These are phyloP conservation scores for Chironomus striatipennis DNA, from an alignment of 1,140 invertebrate species.

Conservation along the genomic window DNA sequence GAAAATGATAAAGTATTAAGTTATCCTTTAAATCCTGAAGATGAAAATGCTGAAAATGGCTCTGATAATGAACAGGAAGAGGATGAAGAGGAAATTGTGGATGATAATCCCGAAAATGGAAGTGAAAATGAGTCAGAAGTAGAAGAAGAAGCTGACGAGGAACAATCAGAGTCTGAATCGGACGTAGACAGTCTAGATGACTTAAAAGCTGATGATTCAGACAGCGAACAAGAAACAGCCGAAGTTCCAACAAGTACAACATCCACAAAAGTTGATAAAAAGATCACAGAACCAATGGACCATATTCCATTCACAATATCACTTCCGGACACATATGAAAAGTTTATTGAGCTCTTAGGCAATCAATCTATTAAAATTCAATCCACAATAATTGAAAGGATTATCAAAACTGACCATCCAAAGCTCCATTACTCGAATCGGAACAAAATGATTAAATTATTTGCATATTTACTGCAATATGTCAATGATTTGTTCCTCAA, in stretches of 20 bases:
- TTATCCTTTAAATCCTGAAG: slow-evolving; percentile 32
- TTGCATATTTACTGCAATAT: slow-evolving; percentile 64
- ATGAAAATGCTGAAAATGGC: slow-evolving; percentile 30
- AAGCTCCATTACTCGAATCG: slow-evolving; percentile 67
- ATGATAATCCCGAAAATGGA: slow-evolving; percentile 31
- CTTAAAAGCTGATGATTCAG: slow-evolving; percentile 39
- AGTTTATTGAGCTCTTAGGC: slow-evolving; percentile 54
- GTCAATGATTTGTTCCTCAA: slow-evolving; percentile 53
- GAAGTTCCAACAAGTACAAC: slow-evolving; percentile 30
- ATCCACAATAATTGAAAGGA: slow-evolving; percentile 62
- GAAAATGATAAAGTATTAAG: slow-evolving; percentile 38
- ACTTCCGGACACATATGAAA: slow-evolving; percentile 57
- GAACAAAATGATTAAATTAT: slow-evolving; percentile 61
- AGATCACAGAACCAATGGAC: slow-evolving; percentile 39
- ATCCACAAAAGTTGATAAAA: slow-evolving; percentile 34
- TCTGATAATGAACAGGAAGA: slow-evolving; percentile 31
- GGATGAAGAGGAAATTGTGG: slow-evolving; percentile 25
- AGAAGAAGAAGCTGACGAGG: slow-evolving; percentile 29
- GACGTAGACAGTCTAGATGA: slow-evolving; percentile 43
- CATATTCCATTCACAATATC: slow-evolving; percentile 63
- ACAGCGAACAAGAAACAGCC: slow-evolving; percentile 31
- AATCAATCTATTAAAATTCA: slow-evolving; percentile 53
- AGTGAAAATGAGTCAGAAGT: slow-evolving; percentile 29
- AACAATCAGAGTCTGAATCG: slow-evolving; percentile 33
- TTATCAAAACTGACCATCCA: slow-evolving; percentile 79